phyloP scores from a whole-genome alignment of 2,113 vertebrate genomes.

The Pithys albifrons region DNA sequence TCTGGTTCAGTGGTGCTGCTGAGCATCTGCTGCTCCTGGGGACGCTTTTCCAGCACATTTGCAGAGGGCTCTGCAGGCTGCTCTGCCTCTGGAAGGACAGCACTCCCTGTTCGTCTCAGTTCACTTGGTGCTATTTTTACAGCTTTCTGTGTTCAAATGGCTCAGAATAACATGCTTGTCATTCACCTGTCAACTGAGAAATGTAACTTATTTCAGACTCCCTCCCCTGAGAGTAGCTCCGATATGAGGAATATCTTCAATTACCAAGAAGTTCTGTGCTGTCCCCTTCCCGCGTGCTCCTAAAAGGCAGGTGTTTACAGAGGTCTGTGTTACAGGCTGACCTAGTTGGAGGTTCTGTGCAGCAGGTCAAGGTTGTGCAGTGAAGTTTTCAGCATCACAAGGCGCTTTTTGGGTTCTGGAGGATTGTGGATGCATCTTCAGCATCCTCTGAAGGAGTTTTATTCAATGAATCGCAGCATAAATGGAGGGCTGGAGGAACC shows the following conservation, averaged over 20 bases:
- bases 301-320: constrained; percentile 24
- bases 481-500: not conserved
- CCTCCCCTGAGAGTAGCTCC: constrained; percentile 59
- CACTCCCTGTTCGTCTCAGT: constrained; percentile 18
- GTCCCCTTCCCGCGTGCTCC: constrained; percentile 1
- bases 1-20: not conserved
- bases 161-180: constrained; percentile 70
- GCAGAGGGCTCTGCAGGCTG: not conserved
- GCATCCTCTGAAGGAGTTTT: not conserved
- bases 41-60: not conserved
- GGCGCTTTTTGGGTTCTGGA: not conserved
- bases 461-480: rapidly evolving
- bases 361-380: constrained; percentile 1
- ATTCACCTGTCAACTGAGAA: constrained; percentile 63
- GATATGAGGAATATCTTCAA: constrained; percentile 35
- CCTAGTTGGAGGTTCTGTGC: constrained; percentile 19
- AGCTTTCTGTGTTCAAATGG: constrained; percentile 54
- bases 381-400: not conserved
- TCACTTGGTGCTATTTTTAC: constrained; percentile 60
- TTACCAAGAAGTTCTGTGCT: constrained; percentile 18
- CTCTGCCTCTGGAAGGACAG: constrained; percentile 15
- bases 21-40: not conserved
- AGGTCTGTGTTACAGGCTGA: constrained; percentile 4
- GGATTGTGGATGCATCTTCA: not conserved
- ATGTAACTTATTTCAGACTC: constrained; percentile 53